Conservation (phyloP, 1,140 invertebrate species). For the Drosophila ficusphila region DNA sequence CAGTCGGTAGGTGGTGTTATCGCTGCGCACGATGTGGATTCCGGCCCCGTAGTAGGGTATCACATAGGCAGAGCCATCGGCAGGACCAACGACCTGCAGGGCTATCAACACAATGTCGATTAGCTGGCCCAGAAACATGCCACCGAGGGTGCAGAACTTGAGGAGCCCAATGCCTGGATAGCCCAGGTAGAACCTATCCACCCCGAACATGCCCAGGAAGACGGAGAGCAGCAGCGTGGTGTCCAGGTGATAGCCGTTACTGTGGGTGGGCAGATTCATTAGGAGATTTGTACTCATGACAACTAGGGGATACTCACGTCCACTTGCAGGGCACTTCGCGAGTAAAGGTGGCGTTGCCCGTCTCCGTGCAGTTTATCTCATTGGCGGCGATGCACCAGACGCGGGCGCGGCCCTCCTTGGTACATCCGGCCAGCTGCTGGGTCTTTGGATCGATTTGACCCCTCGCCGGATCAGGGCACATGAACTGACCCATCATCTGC, state of each 20-base stretch:
- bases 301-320: slow-evolving; percentile 90
- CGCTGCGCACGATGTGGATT: slow-evolving; percentile 91
- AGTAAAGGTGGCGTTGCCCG: slow-evolving; percentile 91
- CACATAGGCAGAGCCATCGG: slow-evolving; percentile 97
- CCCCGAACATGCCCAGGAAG: slow-evolving; percentile 98
- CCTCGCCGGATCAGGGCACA: slow-evolving; percentile 92
- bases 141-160: slow-evolving; percentile 97
- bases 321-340: slow-evolving; percentile 95
- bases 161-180: slow-evolving; percentile 97
- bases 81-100: slow-evolving; percentile 94
- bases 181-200: slow-evolving; percentile 98
- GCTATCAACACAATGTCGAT: slow-evolving; percentile 98
- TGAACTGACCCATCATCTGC: slow-evolving; percentile 91
- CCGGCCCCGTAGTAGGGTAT: slow-evolving; percentile 94
- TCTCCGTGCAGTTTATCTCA: slow-evolving; percentile 92
- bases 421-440: slow-evolving; percentile 94
- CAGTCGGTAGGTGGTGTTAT: slow-evolving; percentile 94
- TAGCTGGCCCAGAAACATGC: slow-evolving; percentile 98
- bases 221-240: slow-evolving; percentile 96
- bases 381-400: slow-evolving; percentile 93
- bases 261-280: slow-evolving; percentile 84
- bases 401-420: slow-evolving; percentile 86
- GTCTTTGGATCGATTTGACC: slow-evolving; percentile 94
- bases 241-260: slow-evolving; percentile 97
- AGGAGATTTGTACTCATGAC: background rate